Evolutionary conservation across 2,888 invertebrate species (phyloP).

Genomic region (Germaria angustata): DNA sequence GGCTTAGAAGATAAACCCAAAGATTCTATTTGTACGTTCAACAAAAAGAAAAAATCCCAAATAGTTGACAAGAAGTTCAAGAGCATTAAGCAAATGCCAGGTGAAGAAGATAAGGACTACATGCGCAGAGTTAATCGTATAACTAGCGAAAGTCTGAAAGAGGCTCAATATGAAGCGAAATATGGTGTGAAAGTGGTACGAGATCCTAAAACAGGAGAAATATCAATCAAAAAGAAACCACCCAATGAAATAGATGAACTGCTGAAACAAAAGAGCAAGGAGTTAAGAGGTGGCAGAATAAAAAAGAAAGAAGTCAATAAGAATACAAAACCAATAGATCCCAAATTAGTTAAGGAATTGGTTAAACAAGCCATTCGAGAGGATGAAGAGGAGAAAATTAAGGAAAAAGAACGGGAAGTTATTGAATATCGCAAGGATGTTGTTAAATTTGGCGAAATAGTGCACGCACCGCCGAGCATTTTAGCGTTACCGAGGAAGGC

Average conservation of each 20-base stretch:
- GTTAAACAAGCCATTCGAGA: conserved; percentile 77
- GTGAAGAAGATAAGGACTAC: conserved; percentile 84
- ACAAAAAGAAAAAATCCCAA: conserved; percentile 58
- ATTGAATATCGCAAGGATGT: conserved; percentile 83
- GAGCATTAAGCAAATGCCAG: conserved; percentile 82
- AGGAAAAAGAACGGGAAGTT: conserved; percentile 71
- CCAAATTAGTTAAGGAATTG: conserved; percentile 73
- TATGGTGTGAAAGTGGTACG: conserved; percentile 83
- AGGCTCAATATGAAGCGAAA: conserved; percentile 83
- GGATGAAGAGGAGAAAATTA: conserved; percentile 73
- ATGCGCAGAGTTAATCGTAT: conserved; percentile 84
- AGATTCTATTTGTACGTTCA: background rate
- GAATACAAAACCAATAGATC: conserved; percentile 70
- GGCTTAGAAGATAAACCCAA: conserved; percentile 76
- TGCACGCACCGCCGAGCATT: conserved; percentile 86
- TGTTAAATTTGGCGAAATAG: conserved; percentile 88
- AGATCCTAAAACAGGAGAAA: conserved; percentile 81
- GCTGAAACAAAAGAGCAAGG: conserved; percentile 78
- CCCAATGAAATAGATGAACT: conserved; percentile 82
- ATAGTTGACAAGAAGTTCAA: conserved; percentile 79
- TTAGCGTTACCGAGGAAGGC: conserved; percentile 81
- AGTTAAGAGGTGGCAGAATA: conserved; percentile 75
- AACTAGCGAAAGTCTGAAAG: conserved; percentile 83
- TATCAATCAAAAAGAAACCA: conserved; percentile 80
- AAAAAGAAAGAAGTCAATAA: conserved; percentile 74